phyloP scores from a whole-genome alignment of 2,888 invertebrate species.

The Boloria selene region DNA sequence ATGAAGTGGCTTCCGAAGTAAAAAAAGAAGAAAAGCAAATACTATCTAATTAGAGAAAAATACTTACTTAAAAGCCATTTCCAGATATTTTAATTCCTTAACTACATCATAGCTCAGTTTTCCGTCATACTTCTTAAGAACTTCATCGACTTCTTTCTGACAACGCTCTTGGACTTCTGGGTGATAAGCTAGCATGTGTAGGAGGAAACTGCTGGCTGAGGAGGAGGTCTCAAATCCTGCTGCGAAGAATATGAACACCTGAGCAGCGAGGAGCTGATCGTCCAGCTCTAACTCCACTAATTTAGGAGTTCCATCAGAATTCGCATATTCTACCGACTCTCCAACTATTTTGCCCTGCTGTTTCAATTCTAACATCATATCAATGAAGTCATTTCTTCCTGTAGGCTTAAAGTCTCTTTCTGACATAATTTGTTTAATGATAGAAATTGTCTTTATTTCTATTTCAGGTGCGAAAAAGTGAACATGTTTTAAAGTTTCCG shows the following conservation, averaged over 20 bases:
- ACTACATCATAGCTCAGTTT: slow-evolving; percentile 51
- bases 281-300: slow-evolving; percentile 49
- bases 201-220: slow-evolving; percentile 53
- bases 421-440: slow-evolving; percentile 46
- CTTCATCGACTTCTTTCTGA: slow-evolving; percentile 54
- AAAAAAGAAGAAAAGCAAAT: too few species aligned
- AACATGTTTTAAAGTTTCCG: slow-evolving; percentile 44
- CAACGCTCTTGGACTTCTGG: slow-evolving; percentile 53
- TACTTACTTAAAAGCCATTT: slow-evolving; percentile 43
- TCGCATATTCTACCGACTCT: slow-evolving; percentile 44
- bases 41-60: too few species aligned
- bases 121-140: slow-evolving; percentile 45
- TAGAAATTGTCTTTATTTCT: slow-evolving; percentile 42
- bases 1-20: too few species aligned
- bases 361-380: slow-evolving; percentile 52
- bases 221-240: slow-evolving; percentile 68
- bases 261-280: slow-evolving; percentile 50
- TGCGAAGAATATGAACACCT: slow-evolving; percentile 53
- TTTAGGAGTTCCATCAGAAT: slow-evolving; percentile 45
- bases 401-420: slow-evolving; percentile 48
- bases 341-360: slow-evolving; percentile 49
- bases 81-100: slow-evolving; percentile 53
- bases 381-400: slow-evolving; percentile 54
- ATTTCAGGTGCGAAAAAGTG: slow-evolving; percentile 41
- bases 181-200: slow-evolving; percentile 56